Conservation (phyloP, 2,797 vertebrate genomes). For the Anabas testudineus region DNA sequence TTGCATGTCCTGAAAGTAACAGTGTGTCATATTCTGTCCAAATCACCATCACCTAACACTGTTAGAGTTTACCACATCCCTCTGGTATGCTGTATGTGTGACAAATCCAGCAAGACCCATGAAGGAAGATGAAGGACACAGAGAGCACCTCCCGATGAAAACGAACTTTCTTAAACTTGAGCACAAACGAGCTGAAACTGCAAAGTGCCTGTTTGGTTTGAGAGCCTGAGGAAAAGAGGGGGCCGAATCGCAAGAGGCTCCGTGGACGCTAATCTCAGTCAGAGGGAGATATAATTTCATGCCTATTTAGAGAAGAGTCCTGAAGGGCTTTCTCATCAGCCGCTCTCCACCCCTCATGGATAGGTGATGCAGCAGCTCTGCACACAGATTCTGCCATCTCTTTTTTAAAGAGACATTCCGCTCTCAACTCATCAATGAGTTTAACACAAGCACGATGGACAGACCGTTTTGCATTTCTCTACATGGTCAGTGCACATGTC, state of each 20-base stretch:
- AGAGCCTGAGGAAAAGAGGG: constrained; percentile 82
- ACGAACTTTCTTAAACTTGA: constrained; percentile 86
- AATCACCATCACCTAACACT: constrained; percentile 41
- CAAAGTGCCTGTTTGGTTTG: constrained; percentile 84
- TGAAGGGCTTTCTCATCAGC: constrained; percentile 85
- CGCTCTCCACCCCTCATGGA: constrained; percentile 78
- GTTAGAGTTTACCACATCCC: constrained; percentile 52
- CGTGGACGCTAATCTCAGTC: constrained; percentile 85
- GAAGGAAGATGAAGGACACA: constrained; percentile 62
- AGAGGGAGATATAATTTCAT: constrained; percentile 89
- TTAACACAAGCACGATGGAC: constrained; percentile 38
- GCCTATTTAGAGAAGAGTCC: constrained; percentile 88
- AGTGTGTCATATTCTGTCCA: constrained; percentile 23
- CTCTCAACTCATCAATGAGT: constrained; percentile 60
- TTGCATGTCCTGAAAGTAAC: constrained; percentile 17
- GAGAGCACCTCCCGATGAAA: constrained; percentile 77
- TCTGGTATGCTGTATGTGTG: constrained; percentile 57
- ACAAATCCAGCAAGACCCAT: constrained; percentile 70
- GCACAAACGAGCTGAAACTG: constrained; percentile 85
- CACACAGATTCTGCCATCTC: constrained; percentile 77
- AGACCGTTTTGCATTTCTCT: constrained; percentile 28
- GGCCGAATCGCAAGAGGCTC: constrained; percentile 74
- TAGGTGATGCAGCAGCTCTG: constrained; percentile 85
- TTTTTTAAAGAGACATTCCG: constrained; percentile 80
- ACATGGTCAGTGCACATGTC: constrained; percentile 40